phyloP scores from a whole-genome alignment of 2,888 invertebrate genomes.

The Stenoptilia bipunctidactyla region DNA sequence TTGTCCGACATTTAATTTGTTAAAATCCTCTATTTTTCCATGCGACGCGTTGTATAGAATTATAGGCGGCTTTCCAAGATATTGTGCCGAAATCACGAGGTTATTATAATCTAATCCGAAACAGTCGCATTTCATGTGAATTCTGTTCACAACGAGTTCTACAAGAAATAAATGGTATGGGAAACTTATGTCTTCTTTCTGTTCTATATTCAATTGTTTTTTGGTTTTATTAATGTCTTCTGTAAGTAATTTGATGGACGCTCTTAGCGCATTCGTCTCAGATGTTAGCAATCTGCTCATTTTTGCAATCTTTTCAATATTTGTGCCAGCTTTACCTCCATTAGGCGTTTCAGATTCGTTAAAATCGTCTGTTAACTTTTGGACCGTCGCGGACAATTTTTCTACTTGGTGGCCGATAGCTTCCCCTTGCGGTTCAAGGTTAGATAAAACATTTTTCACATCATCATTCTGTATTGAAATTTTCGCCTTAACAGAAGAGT shows the following conservation, averaged over 20 bases:
- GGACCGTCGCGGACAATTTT: slow-evolving; percentile 30
- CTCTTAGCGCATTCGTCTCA: slow-evolving; percentile 50
- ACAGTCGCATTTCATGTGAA: slow-evolving; percentile 63
- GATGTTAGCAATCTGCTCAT: slow-evolving; percentile 51
- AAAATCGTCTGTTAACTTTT: slow-evolving; percentile 24
- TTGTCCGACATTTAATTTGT: slow-evolving; percentile 50
- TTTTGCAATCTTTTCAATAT: slow-evolving; percentile 47
- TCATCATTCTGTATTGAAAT: slow-evolving; percentile 8
- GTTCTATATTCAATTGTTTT: slow-evolving; percentile 25
- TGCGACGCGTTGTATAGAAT: slow-evolving; percentile 47
- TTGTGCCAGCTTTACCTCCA: slow-evolving; percentile 17
- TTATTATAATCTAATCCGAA: slow-evolving; percentile 54
- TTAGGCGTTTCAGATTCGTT: slow-evolving; percentile 6
- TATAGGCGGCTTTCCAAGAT: slow-evolving; percentile 52
- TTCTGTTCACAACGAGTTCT: slow-evolving; percentile 57
- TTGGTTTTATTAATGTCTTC: slow-evolving; percentile 44
- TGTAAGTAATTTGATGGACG: slow-evolving; percentile 46
- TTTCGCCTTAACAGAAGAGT: no score
- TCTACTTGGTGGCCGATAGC: slow-evolving; percentile 31
- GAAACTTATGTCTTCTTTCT: slow-evolving; percentile 38
- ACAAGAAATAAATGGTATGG: slow-evolving; percentile 58
- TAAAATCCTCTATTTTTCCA: slow-evolving; percentile 45
- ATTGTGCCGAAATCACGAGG: slow-evolving; percentile 47
- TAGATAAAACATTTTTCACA: slow-evolving; percentile 17
- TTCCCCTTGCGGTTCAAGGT: slow-evolving; percentile 29